Percentiles rank a stretch among this genome's conserved stretches.
These are phyloP conservation scores for Glaucomys volans DNA, from an alignment of 2,113 vertebrate genomes.

Conservation along the genomic window DNA sequence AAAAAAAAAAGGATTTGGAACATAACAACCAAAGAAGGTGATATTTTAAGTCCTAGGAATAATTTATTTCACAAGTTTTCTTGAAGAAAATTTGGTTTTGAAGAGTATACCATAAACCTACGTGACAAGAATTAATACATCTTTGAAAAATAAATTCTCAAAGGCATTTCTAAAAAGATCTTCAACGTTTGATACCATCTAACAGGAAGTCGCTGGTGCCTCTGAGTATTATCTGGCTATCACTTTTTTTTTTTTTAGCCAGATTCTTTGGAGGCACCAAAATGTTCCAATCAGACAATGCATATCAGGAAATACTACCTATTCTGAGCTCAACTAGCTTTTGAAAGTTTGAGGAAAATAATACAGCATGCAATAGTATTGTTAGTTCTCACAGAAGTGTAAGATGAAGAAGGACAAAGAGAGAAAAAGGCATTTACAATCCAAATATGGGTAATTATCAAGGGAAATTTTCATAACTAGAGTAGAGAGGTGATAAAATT, in stretches of 20 bases:
- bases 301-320: neutral
- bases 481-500: neutral
- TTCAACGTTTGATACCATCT: neutral
- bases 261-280: neutral
- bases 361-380: neutral
- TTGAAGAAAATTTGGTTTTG: neutral
- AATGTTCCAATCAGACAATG: neutral
- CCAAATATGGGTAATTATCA: neutral
- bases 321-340: neutral
- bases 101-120: neutral
- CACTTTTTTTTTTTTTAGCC: neutral
- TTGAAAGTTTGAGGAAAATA: neutral
- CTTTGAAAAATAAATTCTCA: neutral
- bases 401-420: neutral
- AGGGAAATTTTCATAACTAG: neutral
- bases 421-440: no score
- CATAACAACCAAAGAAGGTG: neutral
- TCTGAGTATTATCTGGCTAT: neutral
- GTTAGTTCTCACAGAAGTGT: neutral
- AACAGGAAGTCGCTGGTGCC: neutral
- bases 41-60: neutral
- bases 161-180: neutral
- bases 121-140: neutral
- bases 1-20: no score
- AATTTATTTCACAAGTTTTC: neutral